phyloP scores from a whole-genome alignment of 2,888 invertebrate species.

The Nephrotoma appendiculata region DNA sequence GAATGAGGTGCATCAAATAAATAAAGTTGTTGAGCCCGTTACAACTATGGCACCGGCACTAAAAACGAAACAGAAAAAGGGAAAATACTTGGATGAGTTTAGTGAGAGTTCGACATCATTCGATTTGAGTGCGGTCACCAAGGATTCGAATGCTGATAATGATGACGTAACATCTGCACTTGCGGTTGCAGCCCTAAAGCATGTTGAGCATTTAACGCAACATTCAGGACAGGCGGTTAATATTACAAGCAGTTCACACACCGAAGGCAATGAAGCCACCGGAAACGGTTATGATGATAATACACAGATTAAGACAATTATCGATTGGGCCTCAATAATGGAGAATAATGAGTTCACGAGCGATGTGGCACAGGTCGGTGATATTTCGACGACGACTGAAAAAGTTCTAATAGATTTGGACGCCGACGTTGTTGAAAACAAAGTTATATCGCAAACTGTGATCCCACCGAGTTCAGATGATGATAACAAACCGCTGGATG shows the following conservation, averaged over 20 bases:
- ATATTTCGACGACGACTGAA: slow-evolving; percentile 9
- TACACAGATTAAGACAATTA: slow-evolving; percentile 7
- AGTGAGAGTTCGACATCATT: not conserved
- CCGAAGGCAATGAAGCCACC: slow-evolving; percentile 7
- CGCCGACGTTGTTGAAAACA: not conserved
- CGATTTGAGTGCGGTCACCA: slow-evolving; percentile 9
- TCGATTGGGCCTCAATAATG: slow-evolving; percentile 11
- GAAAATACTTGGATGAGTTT: slow-evolving; percentile 21
- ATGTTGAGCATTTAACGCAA: slow-evolving; percentile 13
- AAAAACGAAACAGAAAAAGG: slow-evolving; percentile 21
- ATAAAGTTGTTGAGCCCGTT: not conserved
- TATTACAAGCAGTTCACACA: slow-evolving; percentile 8
- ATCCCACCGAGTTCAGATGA: not conserved
- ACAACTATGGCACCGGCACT: slow-evolving; percentile 10
- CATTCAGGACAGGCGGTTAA: slow-evolving; percentile 4
- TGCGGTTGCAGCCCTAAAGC: slow-evolving; percentile 25
- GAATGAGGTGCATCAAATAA: slow-evolving; percentile 7
- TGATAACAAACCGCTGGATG: not conserved
- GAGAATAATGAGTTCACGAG: slow-evolving; percentile 14
- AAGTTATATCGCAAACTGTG: not conserved
- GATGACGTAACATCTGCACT: slow-evolving; percentile 24
- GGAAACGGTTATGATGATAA: not conserved
- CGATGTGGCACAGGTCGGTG: slow-evolving; percentile 19
- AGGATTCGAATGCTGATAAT: slow-evolving; percentile 23
- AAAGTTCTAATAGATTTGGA: not conserved